Evolutionary conservation across 2,797 vertebrate genomes (phyloP), one percentile per base, ranked within the genome.

Genomic region (Sylvia borin): DNA sequence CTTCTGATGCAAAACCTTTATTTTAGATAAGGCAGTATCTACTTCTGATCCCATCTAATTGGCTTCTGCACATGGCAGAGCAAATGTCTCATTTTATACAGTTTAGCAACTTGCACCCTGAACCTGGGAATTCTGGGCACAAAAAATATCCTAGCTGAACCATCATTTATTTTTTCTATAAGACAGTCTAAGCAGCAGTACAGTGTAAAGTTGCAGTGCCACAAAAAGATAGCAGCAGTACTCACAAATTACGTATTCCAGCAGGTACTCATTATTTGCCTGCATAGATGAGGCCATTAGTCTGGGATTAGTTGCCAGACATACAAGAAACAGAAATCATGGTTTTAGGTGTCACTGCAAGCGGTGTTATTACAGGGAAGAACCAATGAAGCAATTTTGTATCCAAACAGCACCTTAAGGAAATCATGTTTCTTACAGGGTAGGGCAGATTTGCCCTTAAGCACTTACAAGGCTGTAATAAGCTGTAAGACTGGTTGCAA

Each of bases 341-440:
- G 43, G 57, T 18, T 92, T 95, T 71, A 67, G 70, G 67, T 90
- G 73, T 94, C 84, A 61, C 27, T 71, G 57, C 1, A 1, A 93
- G 86, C 42, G 8, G 38, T 77, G 20, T 91, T 95, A 88, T 77
- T 92, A 62, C 27, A 85, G 54, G 11, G 32, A 48, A 81, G 87
- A 92, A 60, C 43, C 0, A 0, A 24, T 90, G 81, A 91, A 89
- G 75, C 78, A 74, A 50, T 92, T 93, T 67, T 85, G 57, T 89
- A 40, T 74, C 74, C 70, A 65, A 85, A 93, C 38, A 82, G 53
- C 88, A 91, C 93, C 92, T 88, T 58, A 83, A 95, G 95, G 92
- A 97, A 96, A 94, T 91, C 27, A 53, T 68, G 72, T 91, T 96
- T 92, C 75, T 89, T 82, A 58, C 40, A n/a, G 48, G 29, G 38